phyloP scores from a whole-genome alignment of 2,797 vertebrate species.

The Parauchenoglanis ngamensis region DNA sequence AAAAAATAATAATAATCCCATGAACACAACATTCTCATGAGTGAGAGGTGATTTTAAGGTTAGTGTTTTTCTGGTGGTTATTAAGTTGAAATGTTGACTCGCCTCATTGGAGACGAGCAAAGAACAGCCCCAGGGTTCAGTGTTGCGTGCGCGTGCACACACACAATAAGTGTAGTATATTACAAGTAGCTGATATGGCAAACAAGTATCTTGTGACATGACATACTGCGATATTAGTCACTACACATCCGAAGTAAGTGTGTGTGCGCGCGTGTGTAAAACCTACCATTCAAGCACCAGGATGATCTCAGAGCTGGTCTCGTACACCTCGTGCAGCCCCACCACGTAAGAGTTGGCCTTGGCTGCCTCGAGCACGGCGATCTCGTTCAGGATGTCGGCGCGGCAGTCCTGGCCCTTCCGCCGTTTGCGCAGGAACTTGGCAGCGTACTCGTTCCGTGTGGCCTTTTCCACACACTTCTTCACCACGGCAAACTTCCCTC shows the following conservation, averaged over 20 bases:
- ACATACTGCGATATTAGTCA: neutral
- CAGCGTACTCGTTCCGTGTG: conserved; percentile 79
- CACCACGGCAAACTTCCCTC: conserved; percentile 87
- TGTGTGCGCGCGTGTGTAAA: neutral
- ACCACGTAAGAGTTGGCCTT: conserved; percentile 80
- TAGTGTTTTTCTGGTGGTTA: conserved; percentile 19
- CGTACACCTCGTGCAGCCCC: conserved; percentile 82
- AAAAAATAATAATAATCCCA: neutral
- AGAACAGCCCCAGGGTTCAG: conserved; percentile 1
- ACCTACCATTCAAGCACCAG: conserved; percentile 84
- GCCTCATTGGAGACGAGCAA: neutral
- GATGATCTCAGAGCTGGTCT: conserved; percentile 79
- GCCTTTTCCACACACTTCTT: conserved; percentile 83
- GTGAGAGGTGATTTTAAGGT: conserved; percentile 26
- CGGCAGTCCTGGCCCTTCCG: conserved; percentile 83
- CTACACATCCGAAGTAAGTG: neutral
- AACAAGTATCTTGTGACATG: neutral
- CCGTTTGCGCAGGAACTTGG: conserved; percentile 83
- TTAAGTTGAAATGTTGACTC: conserved; percentile 17
- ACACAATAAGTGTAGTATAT: neutral
- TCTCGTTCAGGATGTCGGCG: conserved; percentile 81
- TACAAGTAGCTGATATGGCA: neutral
- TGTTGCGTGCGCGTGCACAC: neutral
- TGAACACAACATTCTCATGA: conserved; percentile 23
- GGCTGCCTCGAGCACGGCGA: conserved; percentile 81